phyloP scores from a whole-genome alignment of 2,113 vertebrate genomes.

The Cyprichromis sp. region DNA sequence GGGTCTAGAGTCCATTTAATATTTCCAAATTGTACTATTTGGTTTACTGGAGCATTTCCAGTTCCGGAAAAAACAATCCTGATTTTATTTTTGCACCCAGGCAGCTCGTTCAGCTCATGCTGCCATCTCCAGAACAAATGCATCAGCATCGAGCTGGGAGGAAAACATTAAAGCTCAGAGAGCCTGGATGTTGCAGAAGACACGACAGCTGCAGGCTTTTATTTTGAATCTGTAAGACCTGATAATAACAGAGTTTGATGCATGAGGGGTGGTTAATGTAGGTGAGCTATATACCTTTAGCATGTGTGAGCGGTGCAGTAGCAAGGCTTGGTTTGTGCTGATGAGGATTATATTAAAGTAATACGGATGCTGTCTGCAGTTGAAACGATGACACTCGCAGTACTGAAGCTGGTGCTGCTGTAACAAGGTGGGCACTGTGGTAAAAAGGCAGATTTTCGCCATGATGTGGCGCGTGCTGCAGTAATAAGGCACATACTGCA shows the following conservation, averaged over 20 bases:
- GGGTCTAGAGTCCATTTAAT: neutral
- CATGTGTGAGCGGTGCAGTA: neutral
- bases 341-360: constrained; percentile 30
- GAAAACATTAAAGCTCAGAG: neutral
- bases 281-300: neutral
- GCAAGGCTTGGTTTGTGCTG: neutral
- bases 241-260: neutral
- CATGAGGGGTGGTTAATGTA: neutral
- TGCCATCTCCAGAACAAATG: neutral
- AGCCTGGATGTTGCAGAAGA: neutral
- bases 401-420: neutral
- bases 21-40: neutral
- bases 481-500: constrained; percentile 30
- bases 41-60: neutral
- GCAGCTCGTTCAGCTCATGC: neutral
- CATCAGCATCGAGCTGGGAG: neutral
- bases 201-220: neutral
- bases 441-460: neutral
- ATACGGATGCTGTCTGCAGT: constrained; percentile 22
- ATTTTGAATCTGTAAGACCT: neutral
- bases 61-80: neutral
- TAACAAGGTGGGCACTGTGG: neutral
- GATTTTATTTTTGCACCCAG: neutral
- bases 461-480: neutral
- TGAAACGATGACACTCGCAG: constrained; percentile 29